Base-by-base conservation (phyloP, 1,140 invertebrate genomes). In the Arctopsyche grandis region DNA sequence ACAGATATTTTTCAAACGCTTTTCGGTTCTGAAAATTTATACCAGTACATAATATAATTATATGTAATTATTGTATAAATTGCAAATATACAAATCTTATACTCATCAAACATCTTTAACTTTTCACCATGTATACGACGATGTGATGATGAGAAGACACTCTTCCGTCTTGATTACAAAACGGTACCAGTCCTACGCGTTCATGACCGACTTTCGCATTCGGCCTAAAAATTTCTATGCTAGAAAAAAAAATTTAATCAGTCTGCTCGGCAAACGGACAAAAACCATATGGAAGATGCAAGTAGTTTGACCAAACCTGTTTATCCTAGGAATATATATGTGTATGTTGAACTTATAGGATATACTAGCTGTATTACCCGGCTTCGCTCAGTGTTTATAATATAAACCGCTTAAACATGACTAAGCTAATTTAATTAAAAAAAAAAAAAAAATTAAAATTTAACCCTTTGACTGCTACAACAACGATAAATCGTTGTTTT, bases 121-220 rank as follows among this genome's bases (percentile, higher is more conserved):
- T 38, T 38, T 38, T 38, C 29, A 38, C 1, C 29, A 7, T 38
- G 7, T 1, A 38, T 1, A 38, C 29, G 29, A 9, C 29, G 21
- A 12, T 66, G 21, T 3, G 29, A 22, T 66, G 29, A 24, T 66
- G 19, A 24, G 29, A 14, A 16, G 21, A 66, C 29, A 24, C 19
- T 66, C 12, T 75, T 22, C 22, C 22, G 56, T 75, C 56, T 22
- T 21, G 71, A 5, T 38, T 5, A 16, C n/a, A 38, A 75, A 75
- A 75, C 48, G 71, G 71, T 19, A 75, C 71, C 24, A 46, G 56
- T 24, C 71, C 70, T 52, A 75, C 71, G 48, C 7, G 63, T 66
- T 56, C 71, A 29, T 75, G 71, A 29, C 71, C 71, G 71, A 75
- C 71, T 75, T 75, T 75, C 71, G 71, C 71, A 75, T 56, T 58